These are phyloP conservation scores for Istiophorus platypterus DNA, from an alignment of 2,113 vertebrate genomes.

Conservation along the genomic window DNA sequence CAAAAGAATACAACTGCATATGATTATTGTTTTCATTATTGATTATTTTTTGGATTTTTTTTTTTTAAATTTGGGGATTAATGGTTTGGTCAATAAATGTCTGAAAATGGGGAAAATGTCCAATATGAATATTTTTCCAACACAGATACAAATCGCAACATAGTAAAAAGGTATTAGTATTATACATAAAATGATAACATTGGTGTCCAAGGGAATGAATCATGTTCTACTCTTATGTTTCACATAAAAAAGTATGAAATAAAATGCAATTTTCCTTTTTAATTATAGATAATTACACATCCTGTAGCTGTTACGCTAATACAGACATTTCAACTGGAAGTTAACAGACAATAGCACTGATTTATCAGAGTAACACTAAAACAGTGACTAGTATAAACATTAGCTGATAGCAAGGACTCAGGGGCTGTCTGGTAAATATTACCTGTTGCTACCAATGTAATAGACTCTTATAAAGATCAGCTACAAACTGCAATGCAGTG, in stretches of 20 bases:
- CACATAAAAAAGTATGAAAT: too few species aligned
- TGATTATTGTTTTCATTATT: not conserved
- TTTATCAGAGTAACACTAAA: not conserved
- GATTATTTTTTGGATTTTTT: not conserved
- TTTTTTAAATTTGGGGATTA: not conserved
- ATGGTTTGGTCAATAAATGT: not conserved
- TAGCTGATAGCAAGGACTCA: not conserved
- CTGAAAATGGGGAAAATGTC: not conserved
- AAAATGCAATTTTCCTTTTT: too few species aligned
- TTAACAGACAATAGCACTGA: not conserved
- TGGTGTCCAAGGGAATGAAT: not conserved
- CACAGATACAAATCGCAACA: not conserved
- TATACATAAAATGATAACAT: not conserved
- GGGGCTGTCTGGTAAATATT: not conserved
- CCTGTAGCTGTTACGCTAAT: not conserved
- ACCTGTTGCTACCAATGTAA: slow-evolving; percentile 29
- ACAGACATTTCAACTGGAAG: too few species aligned
- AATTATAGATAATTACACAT: not conserved
- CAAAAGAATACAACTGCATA: not conserved
- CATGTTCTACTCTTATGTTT: not conserved
- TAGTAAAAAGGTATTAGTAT: not conserved
- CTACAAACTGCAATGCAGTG: slow-evolving; percentile 11
- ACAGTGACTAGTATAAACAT: not conserved
- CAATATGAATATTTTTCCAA: not conserved
- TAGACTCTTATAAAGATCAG: slow-evolving; percentile 27